Evolutionary conservation across 1,140 invertebrate species (phyloP).

Genomic region (Eueides isabella): DNA sequence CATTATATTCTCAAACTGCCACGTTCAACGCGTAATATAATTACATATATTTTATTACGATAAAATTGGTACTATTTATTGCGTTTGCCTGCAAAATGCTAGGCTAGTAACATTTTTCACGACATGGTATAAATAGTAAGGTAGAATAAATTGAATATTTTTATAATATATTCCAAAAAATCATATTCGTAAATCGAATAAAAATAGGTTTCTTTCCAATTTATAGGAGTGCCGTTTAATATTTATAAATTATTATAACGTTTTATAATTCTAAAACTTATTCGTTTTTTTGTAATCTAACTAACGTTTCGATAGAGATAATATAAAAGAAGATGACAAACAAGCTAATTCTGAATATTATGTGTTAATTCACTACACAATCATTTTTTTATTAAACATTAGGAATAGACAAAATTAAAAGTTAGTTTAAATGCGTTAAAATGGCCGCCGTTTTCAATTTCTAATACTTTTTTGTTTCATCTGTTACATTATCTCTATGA

Average conservation of each 20-base stretch:
- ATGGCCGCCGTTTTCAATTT: too few species aligned
- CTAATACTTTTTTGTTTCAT: neutral
- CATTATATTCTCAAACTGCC: slow-evolving; percentile 13
- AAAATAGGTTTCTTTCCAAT: neutral
- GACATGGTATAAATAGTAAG: slow-evolving; percentile 6
- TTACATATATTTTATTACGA: slow-evolving; percentile 15
- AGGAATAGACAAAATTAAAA: too few species aligned
- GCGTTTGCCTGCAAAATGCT: slow-evolving; percentile 11
- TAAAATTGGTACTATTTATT: slow-evolving; percentile 3
- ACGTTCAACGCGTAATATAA: slow-evolving; percentile 14
- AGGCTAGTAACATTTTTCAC: slow-evolving; percentile 8
- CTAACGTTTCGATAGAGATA: neutral
- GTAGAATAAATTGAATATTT: slow-evolving; percentile 13
- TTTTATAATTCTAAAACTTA: neutral
- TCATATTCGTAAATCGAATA: neutral
- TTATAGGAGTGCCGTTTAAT: neutral
- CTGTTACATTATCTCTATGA: slow-evolving; percentile 10
- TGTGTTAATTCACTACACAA: neutral
- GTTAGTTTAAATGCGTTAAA: too few species aligned
- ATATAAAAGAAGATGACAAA: neutral
- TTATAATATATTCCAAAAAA: slow-evolving; percentile 9
- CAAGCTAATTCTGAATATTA: neutral
- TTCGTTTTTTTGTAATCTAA: neutral
- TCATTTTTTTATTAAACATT: neutral
- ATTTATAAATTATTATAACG: neutral